phyloP scores from a whole-genome alignment of 2,113 vertebrate species.

The Plecturocebus donacophilus region DNA sequence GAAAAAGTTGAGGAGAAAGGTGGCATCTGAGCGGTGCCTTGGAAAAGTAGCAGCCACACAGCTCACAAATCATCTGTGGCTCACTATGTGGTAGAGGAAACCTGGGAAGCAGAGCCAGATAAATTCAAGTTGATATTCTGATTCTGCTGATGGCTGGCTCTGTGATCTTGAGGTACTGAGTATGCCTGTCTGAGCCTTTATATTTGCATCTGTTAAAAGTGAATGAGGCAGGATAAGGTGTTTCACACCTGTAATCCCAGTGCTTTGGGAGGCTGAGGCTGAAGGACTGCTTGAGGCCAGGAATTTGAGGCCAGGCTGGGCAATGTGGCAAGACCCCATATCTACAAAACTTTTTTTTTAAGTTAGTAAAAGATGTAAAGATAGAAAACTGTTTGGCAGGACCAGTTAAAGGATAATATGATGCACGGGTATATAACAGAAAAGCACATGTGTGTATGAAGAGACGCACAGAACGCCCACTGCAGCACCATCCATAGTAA shows the following conservation, averaged over 20 bases:
- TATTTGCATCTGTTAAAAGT: neutral
- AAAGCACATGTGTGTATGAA: neutral
- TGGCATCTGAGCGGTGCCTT: neutral
- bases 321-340: too few relatives aligned
- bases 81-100: rapidly evolving
- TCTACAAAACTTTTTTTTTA: too few relatives aligned
- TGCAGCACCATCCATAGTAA: rapidly evolving
- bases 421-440: rapidly evolving
- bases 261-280: too few relatives aligned
- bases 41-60: neutral
- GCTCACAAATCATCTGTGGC: rapidly evolving
- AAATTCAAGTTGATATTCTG: neutral
- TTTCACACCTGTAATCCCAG: too few relatives aligned
- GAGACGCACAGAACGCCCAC: rapidly evolving
- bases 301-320: too few relatives aligned
- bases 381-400: neutral
- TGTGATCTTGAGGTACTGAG: neutral
- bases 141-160: neutral
- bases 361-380: neutral
- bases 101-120: neutral
- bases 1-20: neutral
- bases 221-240: neutral
- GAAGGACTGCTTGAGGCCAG: too few relatives aligned
- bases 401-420: neutral
- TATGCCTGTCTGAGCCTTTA: neutral